Base-by-base conservation (phyloP, 2,888 invertebrate species). In the Arrhopalites spinosus region DNA sequence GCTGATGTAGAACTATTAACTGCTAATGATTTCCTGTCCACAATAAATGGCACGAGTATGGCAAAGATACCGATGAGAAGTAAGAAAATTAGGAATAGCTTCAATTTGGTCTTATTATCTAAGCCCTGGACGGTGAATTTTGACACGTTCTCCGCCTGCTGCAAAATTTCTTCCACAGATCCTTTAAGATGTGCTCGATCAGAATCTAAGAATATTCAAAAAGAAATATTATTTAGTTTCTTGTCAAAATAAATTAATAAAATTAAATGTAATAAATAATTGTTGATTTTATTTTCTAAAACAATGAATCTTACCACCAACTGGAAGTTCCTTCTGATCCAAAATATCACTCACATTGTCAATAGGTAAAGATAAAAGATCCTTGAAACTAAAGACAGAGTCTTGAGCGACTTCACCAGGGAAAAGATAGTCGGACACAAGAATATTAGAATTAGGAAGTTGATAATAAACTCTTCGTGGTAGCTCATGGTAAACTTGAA, bases 321-420 rank as follows among this genome's bases (percentile, higher is more conserved):
- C 80, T 50, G 82, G 81, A 50, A 78, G 79, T 56, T 82, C 82
- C 36, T 78, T 78, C 13, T 73, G 69, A 15, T 70, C 64, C 15
- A 78, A n/a, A 47, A 78, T 67, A 56, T 79, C 78, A 0, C 72
- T 89, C 8, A 89, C 89, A 83, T 91, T 91, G 17, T 89, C 88
- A 71, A 94, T 89, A 81, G 90, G 88, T 63, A 95, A 86, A 85
- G 93, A 94, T 17, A 96, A 87, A 73, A 96, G 87, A 85, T 96
- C 95, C 82, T 92, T 89, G 7, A 94, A 90, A 1, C 95, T 92
- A 53, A 91, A 88, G 59, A 93, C 88, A 0, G 93, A 93, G 83
- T 96, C 95, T 13, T 91, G 90, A 0, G 92, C 90, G 0, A 92
- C 92, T 87, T 96, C 96, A 0, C 95, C 96, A 29, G 95, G 94